Percentiles rank a stretch among this genome's conserved stretches.
Conservation (phyloP, 1,140 invertebrate genomes). For the Ceratina australensis region DNA sequence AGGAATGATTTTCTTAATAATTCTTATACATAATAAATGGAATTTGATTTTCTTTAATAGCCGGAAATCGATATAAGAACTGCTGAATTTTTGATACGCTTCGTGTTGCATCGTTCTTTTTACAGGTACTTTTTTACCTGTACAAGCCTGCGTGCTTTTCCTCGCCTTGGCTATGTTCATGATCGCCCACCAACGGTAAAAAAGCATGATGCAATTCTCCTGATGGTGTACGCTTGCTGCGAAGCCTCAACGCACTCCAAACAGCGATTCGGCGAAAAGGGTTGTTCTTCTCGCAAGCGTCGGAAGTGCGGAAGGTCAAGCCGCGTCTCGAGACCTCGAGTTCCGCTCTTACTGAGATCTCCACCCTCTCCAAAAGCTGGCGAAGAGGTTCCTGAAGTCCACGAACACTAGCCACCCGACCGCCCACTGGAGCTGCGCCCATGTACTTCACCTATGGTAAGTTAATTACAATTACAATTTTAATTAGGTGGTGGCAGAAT, state of each 20-base stretch:
- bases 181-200: conserved; percentile 90
- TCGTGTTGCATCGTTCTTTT: background rate
- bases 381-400: conserved; percentile 90
- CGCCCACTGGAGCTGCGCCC: conserved; percentile 87
- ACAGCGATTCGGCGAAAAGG: conserved; percentile 94
- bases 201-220: conserved; percentile 85
- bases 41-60: too few relatives aligned
- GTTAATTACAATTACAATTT: background rate
- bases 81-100: too few relatives aligned
- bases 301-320: conserved; percentile 72
- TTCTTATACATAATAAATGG: too few relatives aligned
- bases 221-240: conserved; percentile 60
- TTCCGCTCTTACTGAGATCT: conserved; percentile 69
- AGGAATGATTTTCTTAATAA: conserved; percentile 7
- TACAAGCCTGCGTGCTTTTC: conserved; percentile 77
- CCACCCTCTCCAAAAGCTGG: conserved; percentile 81
- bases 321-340: conserved; percentile 75
- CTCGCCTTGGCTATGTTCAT: conserved; percentile 65
- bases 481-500: too few relatives aligned
- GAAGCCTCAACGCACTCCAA: conserved; percentile 84
- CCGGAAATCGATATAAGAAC: too few relatives aligned
- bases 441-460: conserved; percentile 87
- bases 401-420: conserved; percentile 89
- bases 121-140: conserved; percentile 49
- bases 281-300: conserved; percentile 74